These are phyloP conservation scores for Pandemis cinnamomeana DNA, from an alignment of 2,888 invertebrate genomes.

Conservation along the genomic window DNA sequence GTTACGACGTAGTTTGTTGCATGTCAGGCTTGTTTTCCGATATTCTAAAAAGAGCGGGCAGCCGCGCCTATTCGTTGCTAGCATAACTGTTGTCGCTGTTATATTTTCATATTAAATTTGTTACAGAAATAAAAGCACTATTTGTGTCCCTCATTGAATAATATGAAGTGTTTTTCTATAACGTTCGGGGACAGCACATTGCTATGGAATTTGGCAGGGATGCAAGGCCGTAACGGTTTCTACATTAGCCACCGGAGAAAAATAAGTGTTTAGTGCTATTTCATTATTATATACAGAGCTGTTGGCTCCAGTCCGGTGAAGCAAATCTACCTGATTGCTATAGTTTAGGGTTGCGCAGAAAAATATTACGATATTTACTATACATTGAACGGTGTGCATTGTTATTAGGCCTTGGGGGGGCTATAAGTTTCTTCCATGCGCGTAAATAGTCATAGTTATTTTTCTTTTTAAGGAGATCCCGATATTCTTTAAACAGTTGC, in stretches of 20 bases:
- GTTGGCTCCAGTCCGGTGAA: constrained; percentile 24
- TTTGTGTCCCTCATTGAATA: constrained; percentile 54
- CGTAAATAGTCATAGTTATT: too few species aligned
- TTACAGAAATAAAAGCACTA: constrained; percentile 55
- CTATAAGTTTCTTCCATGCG: too few species aligned
- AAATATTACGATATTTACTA: too few species aligned
- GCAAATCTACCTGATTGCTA: constrained; percentile 10
- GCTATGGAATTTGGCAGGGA: constrained; percentile 67
- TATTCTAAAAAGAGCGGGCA: background rate
- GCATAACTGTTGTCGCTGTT: constrained; percentile 17
- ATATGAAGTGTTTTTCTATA: constrained; percentile 47
- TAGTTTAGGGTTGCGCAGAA: background rate
- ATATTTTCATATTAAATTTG: constrained; percentile 43
- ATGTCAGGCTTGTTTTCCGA: constrained; percentile 8
- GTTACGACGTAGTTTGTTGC: background rate
- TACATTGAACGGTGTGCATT: too few species aligned
- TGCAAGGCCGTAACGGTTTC: constrained; percentile 63
- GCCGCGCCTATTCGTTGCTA: constrained; percentile 14
- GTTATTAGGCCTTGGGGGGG: too few species aligned
- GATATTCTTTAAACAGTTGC: too few species aligned
- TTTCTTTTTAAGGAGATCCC: too few species aligned
- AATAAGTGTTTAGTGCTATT: constrained; percentile 38
- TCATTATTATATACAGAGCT: constrained; percentile 20
- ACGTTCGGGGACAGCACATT: constrained; percentile 52
- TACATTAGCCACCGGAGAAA: constrained; percentile 47